Conservation (phyloP, 2,888 invertebrate species). For the Pyrrhia umbra region DNA sequence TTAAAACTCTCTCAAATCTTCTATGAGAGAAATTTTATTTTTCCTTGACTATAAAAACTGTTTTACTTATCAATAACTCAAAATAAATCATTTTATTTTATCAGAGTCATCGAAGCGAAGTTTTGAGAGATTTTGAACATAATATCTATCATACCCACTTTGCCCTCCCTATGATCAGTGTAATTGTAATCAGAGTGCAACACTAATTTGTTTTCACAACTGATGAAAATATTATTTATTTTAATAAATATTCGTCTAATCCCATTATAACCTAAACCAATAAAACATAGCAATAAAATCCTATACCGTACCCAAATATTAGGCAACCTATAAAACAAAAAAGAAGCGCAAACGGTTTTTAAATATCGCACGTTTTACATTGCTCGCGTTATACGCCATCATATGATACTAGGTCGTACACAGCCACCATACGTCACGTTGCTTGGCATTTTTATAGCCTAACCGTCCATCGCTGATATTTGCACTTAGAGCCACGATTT, state of each 20-base stretch:
- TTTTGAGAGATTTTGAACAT: no score
- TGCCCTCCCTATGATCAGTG: no score
- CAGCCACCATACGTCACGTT: constrained; percentile 64
- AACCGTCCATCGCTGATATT: constrained; percentile 60
- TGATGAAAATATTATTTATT: not conserved
- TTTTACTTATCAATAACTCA: no score
- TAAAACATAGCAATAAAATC: constrained; percentile 27
- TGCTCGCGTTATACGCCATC: constrained; percentile 58
- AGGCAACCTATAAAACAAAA: constrained; percentile 33
- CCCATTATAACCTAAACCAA: constrained; percentile 15
- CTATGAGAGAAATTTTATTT: no score
- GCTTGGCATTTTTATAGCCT: constrained; percentile 66
- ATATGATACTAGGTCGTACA: constrained; percentile 51
- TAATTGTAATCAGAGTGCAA: no score
- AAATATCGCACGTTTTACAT: constrained; percentile 59
- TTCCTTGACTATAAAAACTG: no score
- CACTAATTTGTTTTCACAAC: not conserved
- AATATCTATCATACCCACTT: no score
- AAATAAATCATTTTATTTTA: no score
- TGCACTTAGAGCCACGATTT: constrained; percentile 61
- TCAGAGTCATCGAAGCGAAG: no score
- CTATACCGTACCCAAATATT: constrained; percentile 23
- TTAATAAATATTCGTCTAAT: not conserved
- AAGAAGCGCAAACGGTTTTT: constrained; percentile 39
- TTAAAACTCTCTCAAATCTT: no score